Base-by-base conservation (phyloP, 2,797 vertebrate species). In the Carcharodon carcharias region DNA sequence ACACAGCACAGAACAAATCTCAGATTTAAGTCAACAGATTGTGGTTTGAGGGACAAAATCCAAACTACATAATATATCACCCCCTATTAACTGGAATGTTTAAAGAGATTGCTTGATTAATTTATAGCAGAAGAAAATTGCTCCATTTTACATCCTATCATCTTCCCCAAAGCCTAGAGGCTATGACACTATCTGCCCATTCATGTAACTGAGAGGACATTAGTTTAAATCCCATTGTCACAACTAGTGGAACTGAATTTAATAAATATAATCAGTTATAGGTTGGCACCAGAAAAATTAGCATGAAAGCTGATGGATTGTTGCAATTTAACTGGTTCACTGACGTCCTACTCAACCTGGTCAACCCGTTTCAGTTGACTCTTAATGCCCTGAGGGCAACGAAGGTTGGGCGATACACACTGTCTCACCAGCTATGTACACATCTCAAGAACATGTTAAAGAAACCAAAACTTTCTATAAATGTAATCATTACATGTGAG, bases 151-250 rank as follows among this genome's bases (percentile, higher is more conserved):
- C 8, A 54, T 73, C 54, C 73, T 16, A n/a, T 28, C 7, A 18
- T 69, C 65, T 54, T 94, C 65, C 65, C 45, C 23, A 40, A 69
- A 91, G 56, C 58, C 14, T 0, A n/a, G 35, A n/a, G 6, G 28
- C 23, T 45, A 40, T n/a, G n/a, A n/a, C 3, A 40, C 18, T 40
- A 18, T 50, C 45, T 50, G 63, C 26, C 31, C 63, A 50, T 1
- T 50, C 45, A 50, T 26, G 91, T 23, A 35, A 93, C 61, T 93
- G 61, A 45, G 91, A 65, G 6, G 61, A 93, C 35, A 63, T 63
- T 92, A 23, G 35, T 92, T 92, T 92, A 63, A 92, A 92, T 63
- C 89, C 54, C n/a, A 93, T 93, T 40, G 18, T 65, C 23, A n/a
- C 91, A 93, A 93, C n/a, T 65, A 26, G 61, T 93, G 91, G n/a